Conservation (phyloP, 2,113 vertebrate species). For the Hassar affinis region DNA sequence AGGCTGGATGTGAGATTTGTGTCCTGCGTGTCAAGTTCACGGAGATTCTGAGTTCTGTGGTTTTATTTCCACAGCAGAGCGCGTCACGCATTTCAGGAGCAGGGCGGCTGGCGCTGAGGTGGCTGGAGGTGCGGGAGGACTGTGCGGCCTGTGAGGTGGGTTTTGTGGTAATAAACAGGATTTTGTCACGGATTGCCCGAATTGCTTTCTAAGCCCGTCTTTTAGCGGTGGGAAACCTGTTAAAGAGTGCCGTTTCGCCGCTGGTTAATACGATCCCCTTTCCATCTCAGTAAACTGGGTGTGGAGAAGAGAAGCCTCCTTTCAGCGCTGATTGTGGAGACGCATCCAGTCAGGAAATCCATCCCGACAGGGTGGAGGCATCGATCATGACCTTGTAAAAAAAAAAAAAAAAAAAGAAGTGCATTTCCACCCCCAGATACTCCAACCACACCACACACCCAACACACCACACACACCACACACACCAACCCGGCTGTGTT, state of each 20-base stretch:
- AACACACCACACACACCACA: no score
- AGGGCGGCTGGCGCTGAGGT: background rate
- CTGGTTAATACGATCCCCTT: conserved; percentile 65
- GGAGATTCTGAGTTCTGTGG: background rate
- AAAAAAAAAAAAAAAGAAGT: conserved; percentile 31
- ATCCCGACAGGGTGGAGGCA: conserved; percentile 79
- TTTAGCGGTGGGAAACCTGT: conserved; percentile 68
- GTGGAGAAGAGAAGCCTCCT: conserved; percentile 57
- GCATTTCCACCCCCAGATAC: conserved; percentile 11
- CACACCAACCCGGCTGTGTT: background rate
- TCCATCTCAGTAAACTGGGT: conserved; percentile 62
- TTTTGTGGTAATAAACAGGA: conserved; percentile 34
- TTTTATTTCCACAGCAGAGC: conserved; percentile 3
- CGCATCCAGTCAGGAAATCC: conserved; percentile 85
- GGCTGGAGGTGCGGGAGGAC: conserved; percentile 8
- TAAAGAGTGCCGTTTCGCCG: conserved; percentile 68
- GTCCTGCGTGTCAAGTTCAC: background rate
- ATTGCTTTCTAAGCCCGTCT: conserved; percentile 34
- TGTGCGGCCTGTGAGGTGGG: conserved; percentile 15
- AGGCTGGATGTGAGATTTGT: background rate
- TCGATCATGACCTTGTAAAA: conserved; percentile 78
- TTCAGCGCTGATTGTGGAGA: conserved; percentile 77
- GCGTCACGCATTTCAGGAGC: conserved; percentile 6
- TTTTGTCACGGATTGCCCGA: conserved; percentile 29
- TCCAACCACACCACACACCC: no score